Base-by-base conservation (phyloP, 2,113 vertebrate species). In the Ifrita kowaldi region DNA sequence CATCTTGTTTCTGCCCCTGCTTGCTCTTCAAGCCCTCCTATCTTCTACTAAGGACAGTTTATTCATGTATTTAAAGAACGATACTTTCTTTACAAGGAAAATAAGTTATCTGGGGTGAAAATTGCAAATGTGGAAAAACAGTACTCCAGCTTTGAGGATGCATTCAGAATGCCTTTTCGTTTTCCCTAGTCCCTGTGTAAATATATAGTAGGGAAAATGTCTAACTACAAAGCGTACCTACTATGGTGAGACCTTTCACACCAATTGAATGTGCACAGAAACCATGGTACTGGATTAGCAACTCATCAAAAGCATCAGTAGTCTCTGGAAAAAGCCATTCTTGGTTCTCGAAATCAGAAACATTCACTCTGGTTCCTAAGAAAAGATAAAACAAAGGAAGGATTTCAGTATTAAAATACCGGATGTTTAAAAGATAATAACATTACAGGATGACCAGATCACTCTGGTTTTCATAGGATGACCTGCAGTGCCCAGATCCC, bases 311-410 rank as follows among this genome's bases (percentile, higher is more conserved):
- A 91, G 97, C 93, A 50, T 91, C 89, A 24, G 96, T 97, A 39
- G 96, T 98, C 95, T 99, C 98, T 95, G 98, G 98, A 74, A 99
- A 98, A 94, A 99, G 95, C 99, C 99, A 99, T 26, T 99, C 98
- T 30, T 96, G 97, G 39, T 93, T 92, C 59, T 93, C 90, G 85
- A 98, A 98, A 95, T 99, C 97, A 24, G 52, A 82, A 67, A 90
- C 89, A 85, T 97, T 90, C 26, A 99, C 96, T 59, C 80, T 97
- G 27, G 97, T 97, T 70, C 91, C 99, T 99, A 95, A 49, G 97
- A 93, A 56, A 73, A 90, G 75, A 52, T 81, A 84, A 47, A 90
- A 60, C 16, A 70, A 77, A 70, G 27, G 30, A 86, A 90, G 23
- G n/a, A 75, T 56, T 71, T 91, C 41, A 73, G 27, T 53, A 41